phyloP scores from a whole-genome alignment of 2,888 invertebrate genomes.

The Auanema sp. region DNA sequence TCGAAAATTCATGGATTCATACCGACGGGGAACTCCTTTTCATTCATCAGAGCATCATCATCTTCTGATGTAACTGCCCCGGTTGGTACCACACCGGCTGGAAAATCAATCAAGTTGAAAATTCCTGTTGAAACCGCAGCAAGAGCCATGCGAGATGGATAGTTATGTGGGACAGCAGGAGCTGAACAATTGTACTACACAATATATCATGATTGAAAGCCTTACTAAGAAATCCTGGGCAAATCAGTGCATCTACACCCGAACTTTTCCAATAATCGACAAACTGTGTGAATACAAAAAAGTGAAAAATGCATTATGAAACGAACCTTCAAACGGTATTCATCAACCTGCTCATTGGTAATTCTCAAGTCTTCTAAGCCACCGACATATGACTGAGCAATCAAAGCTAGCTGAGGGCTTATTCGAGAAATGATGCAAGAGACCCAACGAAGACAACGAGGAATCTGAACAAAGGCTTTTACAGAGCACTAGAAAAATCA shows the following conservation, averaged over 20 bases:
- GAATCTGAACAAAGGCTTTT: constrained; percentile 37
- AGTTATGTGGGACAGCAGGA: constrained; percentile 55
- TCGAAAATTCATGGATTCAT: too few species aligned
- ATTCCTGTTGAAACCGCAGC: constrained; percentile 60
- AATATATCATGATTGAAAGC: not conserved
- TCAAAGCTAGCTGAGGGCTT: constrained; percentile 42
- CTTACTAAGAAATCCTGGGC: constrained; percentile 61
- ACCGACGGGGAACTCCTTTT: constrained; percentile 49
- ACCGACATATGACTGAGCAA: constrained; percentile 32
- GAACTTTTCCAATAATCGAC: constrained; percentile 45
- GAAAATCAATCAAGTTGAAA: constrained; percentile 65
- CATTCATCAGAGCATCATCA: constrained; percentile 41
- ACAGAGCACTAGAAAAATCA: not conserved
- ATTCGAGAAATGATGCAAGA: constrained; percentile 29
- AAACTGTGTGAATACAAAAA: constrained; percentile 34
- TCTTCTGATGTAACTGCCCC: constrained; percentile 59
- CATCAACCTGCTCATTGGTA: constrained; percentile 53
- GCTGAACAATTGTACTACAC: constrained; percentile 30
- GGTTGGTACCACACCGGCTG: constrained; percentile 65
- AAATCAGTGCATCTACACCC: constrained; percentile 64
- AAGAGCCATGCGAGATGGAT: constrained; percentile 45
- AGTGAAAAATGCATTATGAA: not conserved
- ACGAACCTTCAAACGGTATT: constrained; percentile 44
- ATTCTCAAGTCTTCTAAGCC: constrained; percentile 46
- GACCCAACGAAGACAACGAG: constrained; percentile 38